These are phyloP conservation scores for Rhyzopertha dominica DNA, from an alignment of 1,140 invertebrate genomes.

Conservation along the genomic window DNA sequence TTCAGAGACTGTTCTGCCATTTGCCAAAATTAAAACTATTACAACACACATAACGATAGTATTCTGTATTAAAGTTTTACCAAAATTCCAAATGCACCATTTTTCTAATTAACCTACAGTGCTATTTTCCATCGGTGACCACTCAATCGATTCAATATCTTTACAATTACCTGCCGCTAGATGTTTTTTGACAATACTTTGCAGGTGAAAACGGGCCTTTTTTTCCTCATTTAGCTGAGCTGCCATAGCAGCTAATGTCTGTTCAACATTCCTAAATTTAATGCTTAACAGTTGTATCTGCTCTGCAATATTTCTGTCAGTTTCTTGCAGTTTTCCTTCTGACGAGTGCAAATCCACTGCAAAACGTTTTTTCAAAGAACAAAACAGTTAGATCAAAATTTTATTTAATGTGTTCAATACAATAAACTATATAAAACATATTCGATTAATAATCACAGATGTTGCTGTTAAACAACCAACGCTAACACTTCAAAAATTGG, in stretches of 20 bases:
- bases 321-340: conserved; percentile 21
- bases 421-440: neutral
- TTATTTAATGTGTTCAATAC: neutral
- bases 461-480: neutral
- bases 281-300: conserved; percentile 31
- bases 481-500: no score
- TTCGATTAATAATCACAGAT: neutral
- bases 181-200: conserved; percentile 40
- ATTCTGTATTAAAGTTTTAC: no score
- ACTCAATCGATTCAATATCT: conserved; percentile 33
- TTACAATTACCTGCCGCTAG: conserved; percentile 26
- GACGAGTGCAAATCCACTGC: conserved; percentile 28
- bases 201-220: conserved; percentile 34
- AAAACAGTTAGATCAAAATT: conserved; percentile 5
- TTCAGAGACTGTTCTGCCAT: no score
- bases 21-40: no score
- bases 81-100: no score
- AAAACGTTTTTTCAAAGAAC: conserved; percentile 15
- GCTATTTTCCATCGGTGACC: conserved; percentile 39
- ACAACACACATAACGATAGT: no score
- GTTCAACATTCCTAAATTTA: conserved; percentile 39
- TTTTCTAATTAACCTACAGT: no score
- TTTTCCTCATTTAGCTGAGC: conserved; percentile 40
- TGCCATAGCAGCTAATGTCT: conserved; percentile 32
- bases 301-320: conserved; percentile 24